Evolutionary conservation across 2,113 vertebrate genomes (phyloP), one percentile per base, ranked within the genome.

Genomic region (Talpa occidentalis): DNA sequence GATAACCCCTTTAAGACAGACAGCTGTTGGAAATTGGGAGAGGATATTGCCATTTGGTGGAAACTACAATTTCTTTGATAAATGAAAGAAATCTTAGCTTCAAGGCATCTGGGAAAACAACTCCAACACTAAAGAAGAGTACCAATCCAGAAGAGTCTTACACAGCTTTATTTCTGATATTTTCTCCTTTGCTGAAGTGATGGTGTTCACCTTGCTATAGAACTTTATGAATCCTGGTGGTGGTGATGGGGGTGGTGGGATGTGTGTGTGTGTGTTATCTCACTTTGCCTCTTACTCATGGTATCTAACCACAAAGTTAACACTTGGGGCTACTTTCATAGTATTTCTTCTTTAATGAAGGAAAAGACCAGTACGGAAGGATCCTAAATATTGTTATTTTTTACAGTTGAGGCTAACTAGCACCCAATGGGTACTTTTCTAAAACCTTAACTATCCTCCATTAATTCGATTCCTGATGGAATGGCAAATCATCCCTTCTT

Each of bases 111-210:
- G 73, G 81, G 88, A 95, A 94, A 90, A 95, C 86, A 92, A 90
- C 69, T 93, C 69, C 67, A 88, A 91, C 59, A 96, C 74, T 92
- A 74, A 97, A 74, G 52, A 26, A 12, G 74, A 86, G 88, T 94
- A 78, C 32, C 24, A 84, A 69, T 78, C 24, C 49, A 64, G 90
- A 96, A 90, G 91, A 26, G 79, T 92, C 92, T 76, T 93, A 5
- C 88, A 96, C 95, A 97, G 16, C 97, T 97, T 97, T 67, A 93
- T 97, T 95, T 94, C 26, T 72, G 44, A 88, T 92, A 80, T 59
- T 26, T 62, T 14, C 8, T 80, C n/a, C 47, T 70, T 92, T 90
- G 70, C n/a, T 54, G 56, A 81, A 81, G 16, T n/a, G 52, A n/a
- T 10, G 0, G 89, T 96, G 84, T 95, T 95, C 56, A 93, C 76